Base-by-base conservation (phyloP, 2,888 invertebrate species). In the Tipula confusa region DNA sequence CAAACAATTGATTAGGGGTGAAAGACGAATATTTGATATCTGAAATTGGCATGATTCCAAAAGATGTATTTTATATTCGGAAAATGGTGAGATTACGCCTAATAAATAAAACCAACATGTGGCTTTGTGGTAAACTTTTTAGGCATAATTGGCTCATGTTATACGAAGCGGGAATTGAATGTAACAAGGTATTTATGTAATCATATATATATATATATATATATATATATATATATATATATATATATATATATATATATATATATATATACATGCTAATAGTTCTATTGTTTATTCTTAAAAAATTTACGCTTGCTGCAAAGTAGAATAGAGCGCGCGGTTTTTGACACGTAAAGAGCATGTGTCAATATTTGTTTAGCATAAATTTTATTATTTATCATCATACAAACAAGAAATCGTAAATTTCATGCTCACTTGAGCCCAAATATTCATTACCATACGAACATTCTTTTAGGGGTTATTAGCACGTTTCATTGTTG, bases 1-100 rank as follows among this genome's bases (percentile, higher is more conserved):
- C 64, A 64, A 64, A 64, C 64, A 64, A 64, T 64, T 64, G 64
- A 64, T 64, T 64, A 64, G 64, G 64, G 64, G 64, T 64, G 64
- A 64, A 64, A 64, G 64, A 24, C 18, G 24, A 24, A 64, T 64
- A 24, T 64, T 24, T 64, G 9, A 6, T 64, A 24, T 24, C 24
- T 9, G 1, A 24, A 24, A 64, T 64, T 64, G 24, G 64, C 64
- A 64, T 24, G 24, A 18, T 64, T 9, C 24, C 64, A 64, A 64
- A 64, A 24, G 1, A 24, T 43, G 15, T 43, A 43, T n/a, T 2
- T n/a, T 15, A 15, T 43, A 43, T n/a, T n/a, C n/a, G n/a, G n/a
- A n/a, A n/a, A n/a, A n/a, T n/a, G n/a, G n/a, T n/a, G n/a, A n/a
- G n/a, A n/a, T n/a, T n/a, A n/a, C n/a, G n/a, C n/a, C n/a, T n/a